phyloP scores from a whole-genome alignment of 2,888 invertebrate genomes.

The Diarsia mendica region DNA sequence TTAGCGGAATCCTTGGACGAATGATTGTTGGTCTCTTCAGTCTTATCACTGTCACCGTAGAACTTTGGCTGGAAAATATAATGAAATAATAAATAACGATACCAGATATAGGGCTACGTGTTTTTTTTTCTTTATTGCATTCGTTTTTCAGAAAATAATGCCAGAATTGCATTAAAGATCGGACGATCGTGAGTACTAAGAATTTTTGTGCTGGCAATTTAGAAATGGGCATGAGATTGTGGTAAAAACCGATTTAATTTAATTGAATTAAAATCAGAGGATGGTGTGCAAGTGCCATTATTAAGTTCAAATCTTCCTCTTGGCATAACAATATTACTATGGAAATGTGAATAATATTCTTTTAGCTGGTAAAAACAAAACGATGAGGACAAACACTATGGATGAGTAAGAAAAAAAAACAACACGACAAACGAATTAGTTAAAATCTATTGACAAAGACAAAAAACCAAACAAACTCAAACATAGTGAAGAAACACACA shows the following conservation, averaged over 20 bases:
- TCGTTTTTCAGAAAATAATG: neutral
- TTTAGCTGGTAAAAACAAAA: constrained; percentile 36
- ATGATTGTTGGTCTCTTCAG: constrained; percentile 90
- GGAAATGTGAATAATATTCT: constrained; percentile 21
- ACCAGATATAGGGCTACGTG: neutral
- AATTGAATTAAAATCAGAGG: neutral
- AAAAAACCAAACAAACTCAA: constrained; percentile 59
- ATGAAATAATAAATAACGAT: constrained; percentile 20
- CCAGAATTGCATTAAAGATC: neutral
- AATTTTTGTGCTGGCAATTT: constrained; percentile 25
- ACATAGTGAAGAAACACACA: constrained; percentile 52
- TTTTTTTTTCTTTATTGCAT: neutral
- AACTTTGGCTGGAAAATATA: constrained; percentile 91
- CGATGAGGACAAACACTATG: constrained; percentile 53
- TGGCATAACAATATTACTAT: constrained; percentile 15
- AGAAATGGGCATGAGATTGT: constrained; percentile 25
- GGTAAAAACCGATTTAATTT: neutral
- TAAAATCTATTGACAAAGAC: constrained; percentile 54
- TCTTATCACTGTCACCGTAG: constrained; percentile 92
- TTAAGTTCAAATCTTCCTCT: constrained; percentile 1
- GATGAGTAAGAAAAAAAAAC: constrained; percentile 66
- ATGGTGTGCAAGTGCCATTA: constrained; percentile 24
- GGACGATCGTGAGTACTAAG: neutral
- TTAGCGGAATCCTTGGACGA: constrained; percentile 88
- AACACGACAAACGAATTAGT: constrained; percentile 74